Evolutionary conservation across 2,797 vertebrate genomes (phyloP).

Genomic region (Thripadectes ignobilis): DNA sequence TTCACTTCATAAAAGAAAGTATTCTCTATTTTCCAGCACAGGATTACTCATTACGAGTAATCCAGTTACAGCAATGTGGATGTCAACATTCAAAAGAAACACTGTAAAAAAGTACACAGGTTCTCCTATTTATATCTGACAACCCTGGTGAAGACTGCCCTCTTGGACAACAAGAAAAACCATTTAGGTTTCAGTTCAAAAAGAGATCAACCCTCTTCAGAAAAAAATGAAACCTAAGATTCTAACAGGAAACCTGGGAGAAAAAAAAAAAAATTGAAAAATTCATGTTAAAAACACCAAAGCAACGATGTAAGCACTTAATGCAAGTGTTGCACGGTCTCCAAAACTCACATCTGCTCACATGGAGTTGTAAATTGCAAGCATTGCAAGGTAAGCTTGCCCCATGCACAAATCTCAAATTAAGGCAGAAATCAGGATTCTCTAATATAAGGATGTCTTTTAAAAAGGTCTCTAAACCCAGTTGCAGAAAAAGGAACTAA

Average conservation of each 20-base stretch:
- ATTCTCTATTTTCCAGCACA: background rate
- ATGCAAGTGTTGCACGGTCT: background rate
- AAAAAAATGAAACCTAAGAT: background rate
- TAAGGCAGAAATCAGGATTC: background rate
- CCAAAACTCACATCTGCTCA: rapidly evolving
- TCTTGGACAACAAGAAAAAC: background rate
- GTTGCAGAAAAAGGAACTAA: background rate
- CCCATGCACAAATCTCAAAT: background rate
- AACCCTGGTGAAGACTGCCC: background rate
- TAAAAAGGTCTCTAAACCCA: background rate
- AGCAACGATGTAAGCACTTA: background rate
- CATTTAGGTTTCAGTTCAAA: background rate
- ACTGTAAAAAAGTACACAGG: background rate
- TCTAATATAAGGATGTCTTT: rapidly evolving
- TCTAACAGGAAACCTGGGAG: background rate
- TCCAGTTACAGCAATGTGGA: background rate
- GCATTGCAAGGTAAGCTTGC: background rate
- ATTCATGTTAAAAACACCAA: background rate
- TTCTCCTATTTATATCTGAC: background rate
- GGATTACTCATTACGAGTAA: background rate
- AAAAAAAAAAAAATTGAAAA: conserved; percentile 14
- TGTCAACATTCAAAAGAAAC: background rate
- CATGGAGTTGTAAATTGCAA: background rate
- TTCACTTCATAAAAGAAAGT: background rate
- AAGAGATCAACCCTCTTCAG: background rate